Conservation (phyloP, 2,888 invertebrate genomes). For the Acleris emargana region DNA sequence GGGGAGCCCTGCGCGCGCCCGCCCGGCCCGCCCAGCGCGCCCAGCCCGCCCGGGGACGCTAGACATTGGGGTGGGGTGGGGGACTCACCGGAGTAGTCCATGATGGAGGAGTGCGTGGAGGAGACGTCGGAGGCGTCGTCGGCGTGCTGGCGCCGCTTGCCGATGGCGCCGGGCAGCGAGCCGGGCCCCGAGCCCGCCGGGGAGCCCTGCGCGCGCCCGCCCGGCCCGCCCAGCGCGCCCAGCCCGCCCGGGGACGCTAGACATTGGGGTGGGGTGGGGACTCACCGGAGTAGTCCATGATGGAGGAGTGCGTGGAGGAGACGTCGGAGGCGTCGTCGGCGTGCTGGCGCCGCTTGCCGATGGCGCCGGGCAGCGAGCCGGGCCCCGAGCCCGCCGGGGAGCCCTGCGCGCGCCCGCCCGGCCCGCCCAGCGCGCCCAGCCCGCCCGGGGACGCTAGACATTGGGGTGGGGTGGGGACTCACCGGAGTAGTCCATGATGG, state of each 20-base stretch:
- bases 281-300: conserved; percentile 94
- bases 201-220: conserved; percentile 91
- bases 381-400: conserved; percentile 89
- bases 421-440: too few relatives aligned
- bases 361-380: conserved; percentile 93
- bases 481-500: conserved; percentile 95
- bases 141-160: conserved; percentile 87
- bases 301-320: conserved; percentile 92
- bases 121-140: conserved; percentile 95
- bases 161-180: conserved; percentile 93
- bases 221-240: too few relatives aligned
- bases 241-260: conserved; percentile 94
- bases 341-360: conserved; percentile 88
- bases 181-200: conserved; percentile 89
- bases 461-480: conserved; percentile 58
- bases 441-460: conserved; percentile 94
- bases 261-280: too few relatives aligned
- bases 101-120: conserved; percentile 92
- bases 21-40: too few relatives aligned
- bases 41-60: conserved; percentile 93
- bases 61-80: too few relatives aligned
- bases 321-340: conserved; percentile 95
- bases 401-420: conserved; percentile 90
- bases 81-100: conserved; percentile 91
- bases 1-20: conserved; percentile 92